These are phyloP conservation scores for Drosophila rubida DNA, from an alignment of 2,888 invertebrate species.

Conservation along the genomic window DNA sequence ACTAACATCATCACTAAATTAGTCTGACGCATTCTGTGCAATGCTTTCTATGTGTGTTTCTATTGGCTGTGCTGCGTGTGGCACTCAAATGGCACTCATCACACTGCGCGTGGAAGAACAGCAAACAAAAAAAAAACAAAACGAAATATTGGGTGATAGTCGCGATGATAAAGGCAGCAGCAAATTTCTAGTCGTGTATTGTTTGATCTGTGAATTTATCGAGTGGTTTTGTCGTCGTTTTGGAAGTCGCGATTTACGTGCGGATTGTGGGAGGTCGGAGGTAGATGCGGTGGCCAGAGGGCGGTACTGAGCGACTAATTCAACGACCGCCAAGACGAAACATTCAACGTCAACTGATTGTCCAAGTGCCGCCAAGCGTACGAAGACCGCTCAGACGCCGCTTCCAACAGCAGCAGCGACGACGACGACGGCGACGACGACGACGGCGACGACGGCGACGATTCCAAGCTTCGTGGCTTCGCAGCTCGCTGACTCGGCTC, in stretches of 20 bases:
- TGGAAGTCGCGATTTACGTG: background rate
- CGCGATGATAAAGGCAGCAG: background rate
- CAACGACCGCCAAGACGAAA: constrained; percentile 82
- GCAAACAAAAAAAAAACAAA: background rate
- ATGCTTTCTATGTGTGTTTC: background rate
- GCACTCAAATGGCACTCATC: constrained; percentile 5
- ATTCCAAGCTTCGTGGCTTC: constrained; percentile 30
- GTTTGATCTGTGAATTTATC: background rate
- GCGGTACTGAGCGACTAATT: constrained; percentile 42
- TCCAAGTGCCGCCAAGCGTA: constrained; percentile 69
- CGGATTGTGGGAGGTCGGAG: background rate
- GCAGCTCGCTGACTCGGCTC: constrained; percentile 25
- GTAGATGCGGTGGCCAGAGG: constrained; percentile 7
- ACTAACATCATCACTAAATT: background rate
- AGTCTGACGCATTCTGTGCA: background rate
- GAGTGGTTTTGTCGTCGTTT: background rate
- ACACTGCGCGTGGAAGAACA: constrained; percentile 2
- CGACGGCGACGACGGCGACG: constrained; percentile 25
- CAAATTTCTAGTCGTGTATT: background rate
- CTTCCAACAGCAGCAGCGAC: constrained; percentile 20
- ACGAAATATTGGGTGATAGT: background rate
- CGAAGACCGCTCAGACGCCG: constrained; percentile 70
- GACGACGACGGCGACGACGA: constrained; percentile 22
- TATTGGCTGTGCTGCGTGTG: background rate
- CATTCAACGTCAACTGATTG: constrained; percentile 82